These are phyloP conservation scores for Scylla paramamosain DNA, from an alignment of 1,140 invertebrate species.

Conservation along the genomic window DNA sequence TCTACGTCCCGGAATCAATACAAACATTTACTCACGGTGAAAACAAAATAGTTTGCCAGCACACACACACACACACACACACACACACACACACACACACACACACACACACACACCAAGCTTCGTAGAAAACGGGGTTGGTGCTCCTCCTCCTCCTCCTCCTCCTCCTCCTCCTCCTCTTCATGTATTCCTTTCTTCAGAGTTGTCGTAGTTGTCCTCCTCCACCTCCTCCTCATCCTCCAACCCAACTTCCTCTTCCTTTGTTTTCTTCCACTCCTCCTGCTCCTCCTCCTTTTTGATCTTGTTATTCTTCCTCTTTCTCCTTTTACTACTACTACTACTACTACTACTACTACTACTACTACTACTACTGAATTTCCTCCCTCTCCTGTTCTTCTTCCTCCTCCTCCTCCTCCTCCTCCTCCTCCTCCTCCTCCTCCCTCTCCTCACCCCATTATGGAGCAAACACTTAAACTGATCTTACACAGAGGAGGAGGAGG, in stretches of 20 bases:
- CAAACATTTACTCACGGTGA: not conserved
- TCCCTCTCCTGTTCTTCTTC: not conserved
- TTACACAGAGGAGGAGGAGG: not conserved
- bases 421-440: not conserved
- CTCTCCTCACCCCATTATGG: not conserved
- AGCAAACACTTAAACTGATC: slow-evolving; percentile 7
- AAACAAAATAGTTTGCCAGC: not conserved
- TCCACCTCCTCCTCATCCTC: no score
- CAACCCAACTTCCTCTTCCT: no score
- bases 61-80: not conserved
- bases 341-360: no score
- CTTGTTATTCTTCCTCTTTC: not conserved
- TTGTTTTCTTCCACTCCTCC: no score
- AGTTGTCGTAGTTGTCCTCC: no score
- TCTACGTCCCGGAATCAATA: not conserved
- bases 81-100: no score
- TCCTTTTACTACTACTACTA: no score
- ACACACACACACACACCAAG: not conserved
- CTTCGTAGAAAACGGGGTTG: not conserved
- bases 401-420: not conserved
- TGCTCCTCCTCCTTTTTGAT: not conserved
- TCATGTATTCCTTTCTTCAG: no score
- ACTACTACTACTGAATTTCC: no score
- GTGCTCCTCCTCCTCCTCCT: not conserved
- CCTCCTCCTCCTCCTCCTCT: no score